Conservation (phyloP, 2,888 invertebrate species). For the Eubasilissa splendida region DNA sequence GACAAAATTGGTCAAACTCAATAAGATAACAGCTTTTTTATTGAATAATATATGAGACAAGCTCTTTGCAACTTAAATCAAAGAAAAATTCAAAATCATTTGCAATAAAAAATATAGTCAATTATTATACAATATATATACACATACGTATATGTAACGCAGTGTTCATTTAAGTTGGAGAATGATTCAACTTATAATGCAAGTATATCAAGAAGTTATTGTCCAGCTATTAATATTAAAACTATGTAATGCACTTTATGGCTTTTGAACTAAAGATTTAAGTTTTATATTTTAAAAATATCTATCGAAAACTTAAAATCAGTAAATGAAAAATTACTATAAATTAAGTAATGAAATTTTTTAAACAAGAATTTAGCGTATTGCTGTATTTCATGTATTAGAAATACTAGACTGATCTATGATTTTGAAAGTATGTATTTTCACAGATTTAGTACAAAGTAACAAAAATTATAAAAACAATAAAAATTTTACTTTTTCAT, state of each 20-base stretch:
- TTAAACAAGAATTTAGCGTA: not conserved
- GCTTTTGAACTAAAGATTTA: not conserved
- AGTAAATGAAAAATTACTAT: not conserved
- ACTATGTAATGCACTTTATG: slow-evolving; percentile 8
- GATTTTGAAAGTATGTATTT: not conserved
- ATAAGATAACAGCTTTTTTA: too few relatives aligned
- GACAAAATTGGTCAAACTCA: too few relatives aligned
- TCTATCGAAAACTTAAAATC: not conserved
- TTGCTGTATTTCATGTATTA: not conserved
- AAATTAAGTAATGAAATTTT: not conserved
- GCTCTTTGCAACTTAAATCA: not conserved
- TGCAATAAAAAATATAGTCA: not conserved
- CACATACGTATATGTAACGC: not conserved
- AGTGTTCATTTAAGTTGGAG: not conserved
- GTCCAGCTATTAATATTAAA: slow-evolving; percentile 6
- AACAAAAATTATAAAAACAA: too few relatives aligned
- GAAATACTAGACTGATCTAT: not conserved
- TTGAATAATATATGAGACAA: not conserved
- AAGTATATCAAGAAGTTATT: not conserved
- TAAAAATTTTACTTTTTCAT: too few relatives aligned
- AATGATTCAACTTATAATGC: not conserved
- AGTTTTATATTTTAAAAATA: too few relatives aligned
- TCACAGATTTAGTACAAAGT: not conserved
- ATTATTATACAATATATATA: not conserved
- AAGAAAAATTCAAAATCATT: not conserved